Percentiles rank a stretch among this genome's conserved stretches.
Conservation (phyloP, 1,140 invertebrate species). For the Plectrocnemia conspersa region DNA sequence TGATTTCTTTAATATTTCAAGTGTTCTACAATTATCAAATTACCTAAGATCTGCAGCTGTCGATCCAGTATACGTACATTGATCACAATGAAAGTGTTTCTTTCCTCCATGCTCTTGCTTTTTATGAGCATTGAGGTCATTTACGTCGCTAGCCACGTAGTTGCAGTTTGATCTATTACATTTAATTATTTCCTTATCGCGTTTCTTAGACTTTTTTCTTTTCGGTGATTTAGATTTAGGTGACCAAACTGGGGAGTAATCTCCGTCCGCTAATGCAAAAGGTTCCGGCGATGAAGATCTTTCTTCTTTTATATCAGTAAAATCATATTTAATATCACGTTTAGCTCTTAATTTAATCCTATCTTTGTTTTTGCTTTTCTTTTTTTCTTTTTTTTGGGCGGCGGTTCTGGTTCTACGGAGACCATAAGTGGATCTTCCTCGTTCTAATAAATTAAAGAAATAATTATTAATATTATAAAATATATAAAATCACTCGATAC, state of each 20-base stretch:
- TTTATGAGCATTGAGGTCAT: conserved; percentile 28
- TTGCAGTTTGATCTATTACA: conserved; percentile 28
- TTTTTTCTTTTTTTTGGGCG: conserved; percentile 24
- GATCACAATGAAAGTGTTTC: conserved; percentile 33
- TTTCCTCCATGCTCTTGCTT: conserved; percentile 25
- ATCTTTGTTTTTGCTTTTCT: conserved; percentile 5
- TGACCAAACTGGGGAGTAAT: conserved; percentile 18
- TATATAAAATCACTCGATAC: not conserved
- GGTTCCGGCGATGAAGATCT: conserved; percentile 9
- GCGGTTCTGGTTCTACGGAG: conserved; percentile 6
- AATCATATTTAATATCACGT: conserved; percentile 9
- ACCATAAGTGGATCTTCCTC: conserved; percentile 31
- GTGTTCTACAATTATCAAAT: not conserved
- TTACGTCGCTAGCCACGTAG: conserved; percentile 15
- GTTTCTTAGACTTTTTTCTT: conserved; percentile 24
- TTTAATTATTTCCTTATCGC: not conserved
- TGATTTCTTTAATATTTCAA: conserved; percentile 4
- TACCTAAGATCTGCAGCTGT: conserved; percentile 35
- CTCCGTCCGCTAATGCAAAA: not conserved
- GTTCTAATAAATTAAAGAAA: conserved; percentile 14
- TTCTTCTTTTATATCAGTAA: conserved; percentile 12
- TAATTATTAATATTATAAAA: not conserved
- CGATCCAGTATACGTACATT: conserved; percentile 29
- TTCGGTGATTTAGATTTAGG: conserved; percentile 19
- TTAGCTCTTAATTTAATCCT: conserved; percentile 8